Base-by-base conservation (phyloP, 2,797 vertebrate genomes). In the Phataginus tricuspis region DNA sequence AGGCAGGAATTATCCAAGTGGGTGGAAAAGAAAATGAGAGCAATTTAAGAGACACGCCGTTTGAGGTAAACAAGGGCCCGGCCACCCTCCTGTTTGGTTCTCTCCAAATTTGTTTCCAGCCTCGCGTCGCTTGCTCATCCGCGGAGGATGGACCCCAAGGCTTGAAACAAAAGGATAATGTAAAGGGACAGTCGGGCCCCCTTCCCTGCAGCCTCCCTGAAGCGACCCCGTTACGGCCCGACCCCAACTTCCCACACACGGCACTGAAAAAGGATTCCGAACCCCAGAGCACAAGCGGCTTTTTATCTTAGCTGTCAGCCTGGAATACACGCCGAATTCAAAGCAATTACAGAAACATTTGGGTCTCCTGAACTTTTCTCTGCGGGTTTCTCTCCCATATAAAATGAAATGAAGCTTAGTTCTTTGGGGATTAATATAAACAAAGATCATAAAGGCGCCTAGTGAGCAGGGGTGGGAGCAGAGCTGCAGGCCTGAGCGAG, bases 331-430 rank as follows among this genome's bases (percentile, higher is more conserved):
- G 34, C 93, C 97, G 98, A 96, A 98, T 98, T 91, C 97, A 74
- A 85, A 96, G 97, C 97, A 95, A 84, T 98, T 97, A 94, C 25
- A 95, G 98, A 98, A 98, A 98, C 97, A 96, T 96, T 97, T 55
- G 97, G 97, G 96, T 94, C 94, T 97, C 98, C 97, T 98, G 97
- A 97, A 97, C 97, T 97, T 97, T 94, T 98, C 97, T 91, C 98
- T 96, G 98, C 94, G 98, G 96, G 96, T 98, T 96, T 97, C 98
- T 39, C 0, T 97, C 98, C 97, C 97, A 98, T 98, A 98, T 98
- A 98, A 98, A 97, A 97, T 94, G 98, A 98, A 98, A 98, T 95
- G 98, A 98, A 98, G 96, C 97, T 98, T 97, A 97, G 97, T 96
- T 97, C 98, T 98, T 97, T 84, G 92, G 98, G 97, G 98, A 98